Conservation (phyloP, 2,797 vertebrate genomes). For the Poeciliopsis gracilis region DNA sequence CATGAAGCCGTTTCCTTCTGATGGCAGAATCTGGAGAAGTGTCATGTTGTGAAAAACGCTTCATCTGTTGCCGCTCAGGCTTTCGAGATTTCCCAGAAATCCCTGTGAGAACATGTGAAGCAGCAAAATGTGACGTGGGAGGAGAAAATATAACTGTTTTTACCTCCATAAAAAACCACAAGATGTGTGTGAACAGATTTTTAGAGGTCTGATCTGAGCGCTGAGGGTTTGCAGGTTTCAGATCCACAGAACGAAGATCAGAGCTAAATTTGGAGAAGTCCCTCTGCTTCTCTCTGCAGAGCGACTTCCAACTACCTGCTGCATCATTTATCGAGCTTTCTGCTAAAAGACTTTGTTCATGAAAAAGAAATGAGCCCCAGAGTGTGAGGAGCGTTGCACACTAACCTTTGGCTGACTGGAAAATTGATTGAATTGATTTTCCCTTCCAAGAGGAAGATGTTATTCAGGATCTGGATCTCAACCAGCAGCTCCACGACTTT, state of each 20-base stretch:
- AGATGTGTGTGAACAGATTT: too few species aligned
- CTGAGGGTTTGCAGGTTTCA: too few species aligned
- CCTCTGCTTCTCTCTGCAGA: neutral
- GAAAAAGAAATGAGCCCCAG: conserved; percentile 1
- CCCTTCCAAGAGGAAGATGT: neutral
- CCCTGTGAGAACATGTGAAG: neutral
- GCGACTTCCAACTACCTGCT: neutral
- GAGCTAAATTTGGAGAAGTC: neutral
- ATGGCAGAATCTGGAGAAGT: neutral
- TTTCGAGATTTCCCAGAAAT: neutral
- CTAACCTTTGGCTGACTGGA: neutral
- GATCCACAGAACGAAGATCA: neutral
- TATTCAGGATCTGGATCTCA: neutral
- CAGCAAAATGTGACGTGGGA: neutral
- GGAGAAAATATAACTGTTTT: neutral
- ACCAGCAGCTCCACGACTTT: neutral
- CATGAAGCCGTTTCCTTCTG: neutral
- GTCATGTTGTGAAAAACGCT: neutral
- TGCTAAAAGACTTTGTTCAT: conserved; percentile 1
- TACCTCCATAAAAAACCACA: too few species aligned
- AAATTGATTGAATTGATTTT: neutral
- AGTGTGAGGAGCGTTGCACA: neutral
- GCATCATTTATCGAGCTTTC: neutral
- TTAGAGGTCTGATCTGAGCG: too few species aligned
- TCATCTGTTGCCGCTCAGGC: neutral